These are phyloP conservation scores for Apamea monoglypha DNA, from an alignment of 2,888 invertebrate species.

Conservation along the genomic window DNA sequence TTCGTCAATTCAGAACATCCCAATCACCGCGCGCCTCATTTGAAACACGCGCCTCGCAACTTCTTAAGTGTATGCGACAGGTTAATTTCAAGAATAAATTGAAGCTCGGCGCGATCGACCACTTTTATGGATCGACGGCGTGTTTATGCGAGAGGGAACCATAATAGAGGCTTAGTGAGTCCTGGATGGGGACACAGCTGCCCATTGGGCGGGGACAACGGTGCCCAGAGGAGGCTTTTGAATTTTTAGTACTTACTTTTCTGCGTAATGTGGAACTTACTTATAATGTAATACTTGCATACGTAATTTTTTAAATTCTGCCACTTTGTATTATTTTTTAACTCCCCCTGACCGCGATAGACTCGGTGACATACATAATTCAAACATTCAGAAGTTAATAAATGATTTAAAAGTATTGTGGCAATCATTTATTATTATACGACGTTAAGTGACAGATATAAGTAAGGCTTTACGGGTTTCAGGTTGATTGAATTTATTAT, in stretches of 20 bases:
- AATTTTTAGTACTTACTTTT: constrained; percentile 81
- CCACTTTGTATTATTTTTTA: constrained; percentile 30
- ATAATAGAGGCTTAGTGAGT: constrained; percentile 83
- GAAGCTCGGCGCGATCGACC: constrained; percentile 78
- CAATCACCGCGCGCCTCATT: constrained; percentile 73
- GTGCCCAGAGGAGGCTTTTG: constrained; percentile 74
- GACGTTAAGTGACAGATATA: constrained; percentile 53
- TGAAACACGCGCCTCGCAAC: constrained; percentile 69
- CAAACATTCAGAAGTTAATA: constrained; percentile 45
- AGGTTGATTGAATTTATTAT: constrained; percentile 56
- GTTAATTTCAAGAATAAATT: constrained; percentile 89
- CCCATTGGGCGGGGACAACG: constrained; percentile 82
- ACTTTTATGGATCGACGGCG: constrained; percentile 79
- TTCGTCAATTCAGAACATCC: constrained; percentile 62
- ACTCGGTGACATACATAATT: constrained; percentile 44
- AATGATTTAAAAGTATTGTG: constrained; percentile 47
- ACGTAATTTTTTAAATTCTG: constrained; percentile 42
- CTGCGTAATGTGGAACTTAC: constrained; percentile 64
- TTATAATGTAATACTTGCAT: constrained; percentile 51
- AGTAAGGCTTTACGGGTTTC: constrained; percentile 36
- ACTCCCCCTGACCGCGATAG: constrained; percentile 20
- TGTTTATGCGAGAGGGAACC: constrained; percentile 77
- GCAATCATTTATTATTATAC: constrained; percentile 44
- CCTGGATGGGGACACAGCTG: constrained; percentile 81
- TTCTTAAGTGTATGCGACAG: constrained; percentile 85